Base-by-base conservation (phyloP, 2,797 vertebrate species). In the Spinus olivaceus region DNA sequence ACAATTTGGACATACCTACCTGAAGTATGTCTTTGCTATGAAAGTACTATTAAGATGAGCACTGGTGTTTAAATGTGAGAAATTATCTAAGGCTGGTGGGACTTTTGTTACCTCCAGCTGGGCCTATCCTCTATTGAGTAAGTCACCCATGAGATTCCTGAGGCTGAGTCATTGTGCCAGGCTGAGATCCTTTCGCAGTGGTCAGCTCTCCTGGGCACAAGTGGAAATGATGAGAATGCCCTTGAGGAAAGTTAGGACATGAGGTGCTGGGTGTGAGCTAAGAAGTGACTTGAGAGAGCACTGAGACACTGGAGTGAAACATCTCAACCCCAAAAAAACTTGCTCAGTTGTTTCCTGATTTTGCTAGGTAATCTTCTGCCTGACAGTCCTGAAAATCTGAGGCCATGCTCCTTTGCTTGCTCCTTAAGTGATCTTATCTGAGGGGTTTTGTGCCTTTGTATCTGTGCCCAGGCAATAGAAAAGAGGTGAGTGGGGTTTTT, bases 61-160 rank as follows among this genome's bases (percentile, higher is more conserved):
- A 15, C 3, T 41, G 39, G 5, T 0, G 0, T 53, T 88, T 66
- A 61, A n/a, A 61, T 8, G 3, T 57, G 19, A 80, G 15, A 10
- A 33, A 23, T 39, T 32, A 7, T 10, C 21, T 56, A 37, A 80
- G 51, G 27, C 24, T 82, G 17, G 35, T 72, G 42, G 27, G 27
- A 39, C 64, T 76, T 76, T 10, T 54, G 4, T 41, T 76, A 49
- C n/a, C 5, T 80, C 19, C 7, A 66, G 3, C 27, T 50, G 17
- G 25, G 15, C 11, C 14, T 54, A 2, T 46, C 13, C 7, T 90
- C 24, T 81, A 7, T 25, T 57, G 35, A 76, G 13, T 50, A 59
- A 66, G 30, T 57, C 39, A 59, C 8, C 5, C 22, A 32, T 42
- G 39, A 72, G 22, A 65, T 33, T 53, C 20, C 64, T 69, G 59